Conservation (phyloP, 1,140 invertebrate species). For the Pemphigus obesinymphae region DNA sequence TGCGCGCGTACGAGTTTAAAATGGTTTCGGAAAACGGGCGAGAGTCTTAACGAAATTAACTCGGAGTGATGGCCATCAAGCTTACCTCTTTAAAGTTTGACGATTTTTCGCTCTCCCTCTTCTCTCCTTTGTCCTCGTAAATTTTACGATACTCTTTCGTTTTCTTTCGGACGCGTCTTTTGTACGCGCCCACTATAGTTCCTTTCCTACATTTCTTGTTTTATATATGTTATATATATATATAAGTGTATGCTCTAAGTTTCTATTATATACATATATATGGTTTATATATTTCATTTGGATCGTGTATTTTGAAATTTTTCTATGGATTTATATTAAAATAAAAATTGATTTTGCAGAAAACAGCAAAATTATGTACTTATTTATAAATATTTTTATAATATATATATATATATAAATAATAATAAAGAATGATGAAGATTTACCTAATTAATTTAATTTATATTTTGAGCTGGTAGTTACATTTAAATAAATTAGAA, state of each 20-base stretch:
- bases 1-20: slow-evolving; percentile 27
- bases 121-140: background rate
- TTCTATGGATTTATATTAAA: background rate
- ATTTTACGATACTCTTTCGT: slow-evolving; percentile 10
- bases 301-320: background rate
- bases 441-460: background rate
- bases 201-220: background rate
- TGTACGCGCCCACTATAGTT: background rate
- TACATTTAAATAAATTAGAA: background rate
- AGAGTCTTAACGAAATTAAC: slow-evolving; percentile 39
- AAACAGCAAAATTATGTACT: background rate
- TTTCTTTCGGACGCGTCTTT: background rate
- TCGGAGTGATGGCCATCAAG: slow-evolving; percentile 39
- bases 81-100: slow-evolving; percentile 35
- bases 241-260: background rate
- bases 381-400: background rate
- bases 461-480: background rate
- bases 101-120: slow-evolving; percentile 6
- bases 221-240: background rate
- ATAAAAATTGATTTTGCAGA: background rate
- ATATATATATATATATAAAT: too few relatives aligned
- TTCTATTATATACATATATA: background rate
- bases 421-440: background rate
- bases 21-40: slow-evolving; percentile 27
- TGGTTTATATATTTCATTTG: too few relatives aligned